phyloP scores from a whole-genome alignment of 2,888 invertebrate genomes.

The Chrysolina americana region DNA sequence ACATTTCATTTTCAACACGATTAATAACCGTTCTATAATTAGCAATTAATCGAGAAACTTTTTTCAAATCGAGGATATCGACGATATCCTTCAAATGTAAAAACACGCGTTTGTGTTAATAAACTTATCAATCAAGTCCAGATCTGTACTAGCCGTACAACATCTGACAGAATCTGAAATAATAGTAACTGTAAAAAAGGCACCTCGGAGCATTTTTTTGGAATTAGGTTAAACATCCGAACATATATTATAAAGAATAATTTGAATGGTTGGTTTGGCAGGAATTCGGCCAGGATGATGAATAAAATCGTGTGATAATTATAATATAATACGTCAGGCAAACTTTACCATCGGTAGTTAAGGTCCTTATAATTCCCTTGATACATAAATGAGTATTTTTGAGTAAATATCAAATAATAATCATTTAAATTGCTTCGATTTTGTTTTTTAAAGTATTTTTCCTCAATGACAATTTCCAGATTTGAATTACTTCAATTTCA shows the following conservation, averaged over 20 bases:
- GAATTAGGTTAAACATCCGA: too few species aligned
- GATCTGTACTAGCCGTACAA: background rate
- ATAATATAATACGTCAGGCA: too few species aligned
- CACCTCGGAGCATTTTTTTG: background rate
- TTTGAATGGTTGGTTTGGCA: too few species aligned
- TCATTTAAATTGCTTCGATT: too few species aligned
- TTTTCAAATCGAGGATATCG: background rate
- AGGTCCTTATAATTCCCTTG: too few species aligned
- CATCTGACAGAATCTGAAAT: background rate
- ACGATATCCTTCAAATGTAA: background rate
- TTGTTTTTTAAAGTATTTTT: too few species aligned
- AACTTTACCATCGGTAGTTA: too few species aligned
- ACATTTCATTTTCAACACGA: background rate
- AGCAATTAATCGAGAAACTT: background rate
- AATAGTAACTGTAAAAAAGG: background rate
- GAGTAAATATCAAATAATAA: too few species aligned
- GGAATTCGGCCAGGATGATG: too few species aligned
- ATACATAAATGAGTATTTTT: too few species aligned
- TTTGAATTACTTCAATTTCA: background rate
- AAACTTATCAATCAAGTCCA: slow-evolving; percentile 1
- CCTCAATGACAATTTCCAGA: background rate
- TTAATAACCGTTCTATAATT: background rate
- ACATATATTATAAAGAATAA: too few species aligned
- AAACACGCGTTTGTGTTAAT: slow-evolving; percentile 5
- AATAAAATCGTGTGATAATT: too few species aligned